phyloP scores from a whole-genome alignment of 2,888 invertebrate species.

The Nyleta sp. region DNA sequence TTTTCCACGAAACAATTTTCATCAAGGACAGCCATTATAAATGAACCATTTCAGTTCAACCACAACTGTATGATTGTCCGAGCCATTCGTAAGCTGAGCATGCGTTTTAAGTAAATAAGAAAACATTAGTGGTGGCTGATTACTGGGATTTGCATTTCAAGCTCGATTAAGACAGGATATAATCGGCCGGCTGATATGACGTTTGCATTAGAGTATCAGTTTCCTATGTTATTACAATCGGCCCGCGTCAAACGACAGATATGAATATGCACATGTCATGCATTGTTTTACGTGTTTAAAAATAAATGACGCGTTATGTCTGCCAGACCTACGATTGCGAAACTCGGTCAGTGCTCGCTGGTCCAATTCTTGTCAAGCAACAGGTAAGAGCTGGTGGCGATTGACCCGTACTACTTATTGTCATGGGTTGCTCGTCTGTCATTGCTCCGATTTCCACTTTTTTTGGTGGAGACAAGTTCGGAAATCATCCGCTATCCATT shows the following conservation, averaged over 20 bases:
- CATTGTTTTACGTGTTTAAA: constrained; percentile 53
- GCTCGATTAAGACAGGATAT: constrained; percentile 17
- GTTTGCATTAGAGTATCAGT: constrained; percentile 19
- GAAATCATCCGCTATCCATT: too few relatives aligned
- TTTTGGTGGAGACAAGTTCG: too few relatives aligned
- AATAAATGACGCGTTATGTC: constrained; percentile 49
- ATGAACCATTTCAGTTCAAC: too few relatives aligned
- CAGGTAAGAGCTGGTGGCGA: constrained; percentile 55
- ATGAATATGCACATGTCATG: constrained; percentile 35
- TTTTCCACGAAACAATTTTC: too few relatives aligned
- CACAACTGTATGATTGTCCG: too few relatives aligned
- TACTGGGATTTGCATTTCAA: constrained; percentile 22
- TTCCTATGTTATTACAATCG: constrained; percentile 25
- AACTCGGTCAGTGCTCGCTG: constrained; percentile 54
- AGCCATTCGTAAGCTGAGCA: too few relatives aligned
- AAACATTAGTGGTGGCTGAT: not conserved
- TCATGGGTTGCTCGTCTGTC: constrained; percentile 14
- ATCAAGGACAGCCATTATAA: too few relatives aligned
- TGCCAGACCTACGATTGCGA: constrained; percentile 56
- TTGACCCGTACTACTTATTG: constrained; percentile 59
- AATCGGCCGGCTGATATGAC: constrained; percentile 20
- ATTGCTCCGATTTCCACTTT: too few relatives aligned
- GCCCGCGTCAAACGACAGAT: constrained; percentile 21
- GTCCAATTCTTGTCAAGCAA: constrained; percentile 60
- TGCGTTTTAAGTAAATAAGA: too few relatives aligned